Conservation (phyloP, 2,888 invertebrate species). For the Saturnia pavonia region DNA sequence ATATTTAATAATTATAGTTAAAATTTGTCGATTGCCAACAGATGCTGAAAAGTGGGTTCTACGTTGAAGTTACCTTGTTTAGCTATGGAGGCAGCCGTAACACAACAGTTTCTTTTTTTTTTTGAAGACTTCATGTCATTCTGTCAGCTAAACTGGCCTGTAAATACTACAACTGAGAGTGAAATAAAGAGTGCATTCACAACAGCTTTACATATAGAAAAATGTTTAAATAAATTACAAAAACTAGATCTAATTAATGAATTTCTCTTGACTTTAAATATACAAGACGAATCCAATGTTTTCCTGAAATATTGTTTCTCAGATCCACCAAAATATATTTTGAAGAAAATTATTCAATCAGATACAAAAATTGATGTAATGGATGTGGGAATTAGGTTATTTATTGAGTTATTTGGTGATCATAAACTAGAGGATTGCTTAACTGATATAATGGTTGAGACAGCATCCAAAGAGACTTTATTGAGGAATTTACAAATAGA, state of each 20-base stretch:
- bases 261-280: slow-evolving; percentile 57
- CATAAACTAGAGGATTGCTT: slow-evolving; percentile 56
- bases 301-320: slow-evolving; percentile 55
- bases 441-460: slow-evolving; percentile 62
- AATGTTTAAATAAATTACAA: slow-evolving; percentile 70
- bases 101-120: slow-evolving; percentile 73
- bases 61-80: slow-evolving; percentile 67
- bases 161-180: slow-evolving; percentile 58
- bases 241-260: slow-evolving; percentile 63
- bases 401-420: slow-evolving; percentile 57
- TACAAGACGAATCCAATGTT: slow-evolving; percentile 40
- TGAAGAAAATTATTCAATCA: slow-evolving; percentile 66
- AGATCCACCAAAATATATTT: slow-evolving; percentile 63
- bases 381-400: slow-evolving; percentile 58
- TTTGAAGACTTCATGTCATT: slow-evolving; percentile 78
- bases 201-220: slow-evolving; percentile 79
- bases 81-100: slow-evolving; percentile 63
- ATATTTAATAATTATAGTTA: slow-evolving; percentile 25
- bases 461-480: slow-evolving; percentile 65
- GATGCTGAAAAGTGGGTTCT: slow-evolving; percentile 64
- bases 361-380: slow-evolving; percentile 50
- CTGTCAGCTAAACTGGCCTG: slow-evolving; percentile 75
- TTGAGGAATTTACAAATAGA: slow-evolving; percentile 48
- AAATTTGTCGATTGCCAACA: slow-evolving; percentile 51
- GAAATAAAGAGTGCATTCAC: slow-evolving; percentile 80